Percentiles rank a stretch among this genome's conserved stretches.
Evolutionary conservation across 2,113 vertebrate genomes (phyloP).

Genomic region (Jaculus jaculus): DNA sequence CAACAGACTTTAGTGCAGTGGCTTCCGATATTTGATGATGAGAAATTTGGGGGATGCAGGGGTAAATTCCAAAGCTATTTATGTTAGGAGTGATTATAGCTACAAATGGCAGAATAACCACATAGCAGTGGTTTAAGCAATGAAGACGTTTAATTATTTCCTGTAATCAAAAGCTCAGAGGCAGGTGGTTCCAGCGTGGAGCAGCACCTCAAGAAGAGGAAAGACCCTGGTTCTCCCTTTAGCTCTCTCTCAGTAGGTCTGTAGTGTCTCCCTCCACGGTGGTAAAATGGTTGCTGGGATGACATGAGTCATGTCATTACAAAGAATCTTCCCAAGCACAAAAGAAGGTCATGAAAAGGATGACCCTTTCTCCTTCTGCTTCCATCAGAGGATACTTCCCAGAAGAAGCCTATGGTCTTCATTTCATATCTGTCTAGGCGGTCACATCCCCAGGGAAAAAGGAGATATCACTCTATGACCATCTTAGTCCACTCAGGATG

Average conservation of each 20-base stretch:
- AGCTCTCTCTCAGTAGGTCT: background rate
- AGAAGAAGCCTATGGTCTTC: background rate
- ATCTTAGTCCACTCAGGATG: background rate
- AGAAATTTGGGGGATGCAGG: background rate
- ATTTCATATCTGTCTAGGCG: background rate
- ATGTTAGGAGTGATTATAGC: slow-evolving; percentile 19
- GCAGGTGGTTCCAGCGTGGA: background rate
- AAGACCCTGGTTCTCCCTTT: background rate
- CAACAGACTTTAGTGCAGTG: background rate
- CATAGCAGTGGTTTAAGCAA: background rate
- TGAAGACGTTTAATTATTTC: slow-evolving; percentile 10
- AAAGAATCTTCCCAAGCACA: background rate
- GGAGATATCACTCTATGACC: background rate
- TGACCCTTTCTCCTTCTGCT: background rate
- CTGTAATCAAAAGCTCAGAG: background rate
- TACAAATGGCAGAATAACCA: slow-evolving; percentile 14
- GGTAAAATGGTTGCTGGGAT: background rate
- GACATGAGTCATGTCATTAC: background rate
- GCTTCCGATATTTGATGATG: slow-evolving; percentile 49
- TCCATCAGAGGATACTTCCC: background rate
- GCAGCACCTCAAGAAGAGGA: background rate
- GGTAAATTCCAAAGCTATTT: slow-evolving; percentile 47
- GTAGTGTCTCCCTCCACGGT: background rate
- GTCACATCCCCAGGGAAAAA: background rate
- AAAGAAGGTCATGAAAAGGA: background rate